Evolutionary conservation across 2,797 vertebrate species (phyloP).

Genomic region (Halcyon badia): DNA sequence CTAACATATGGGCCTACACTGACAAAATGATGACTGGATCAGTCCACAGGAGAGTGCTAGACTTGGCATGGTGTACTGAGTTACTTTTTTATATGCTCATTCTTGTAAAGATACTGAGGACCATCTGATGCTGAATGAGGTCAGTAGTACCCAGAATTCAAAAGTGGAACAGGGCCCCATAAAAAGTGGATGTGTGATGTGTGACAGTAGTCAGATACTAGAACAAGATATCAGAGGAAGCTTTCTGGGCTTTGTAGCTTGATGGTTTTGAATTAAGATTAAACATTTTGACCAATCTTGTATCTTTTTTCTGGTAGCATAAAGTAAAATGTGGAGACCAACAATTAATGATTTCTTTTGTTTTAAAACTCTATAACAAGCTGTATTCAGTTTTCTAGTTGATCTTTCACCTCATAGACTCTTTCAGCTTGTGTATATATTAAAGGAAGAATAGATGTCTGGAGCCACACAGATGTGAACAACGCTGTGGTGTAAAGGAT

Average conservation of each 20-base stretch:
- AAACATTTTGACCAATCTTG: not conserved
- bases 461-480: not conserved
- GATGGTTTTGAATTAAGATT: not conserved
- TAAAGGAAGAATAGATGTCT: not conserved
- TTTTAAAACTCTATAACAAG: not conserved
- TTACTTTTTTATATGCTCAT: not conserved
- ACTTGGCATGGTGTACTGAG: not conserved
- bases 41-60: not conserved
- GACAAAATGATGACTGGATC: not conserved
- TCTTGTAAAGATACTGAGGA: not conserved
- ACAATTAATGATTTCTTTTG: not conserved
- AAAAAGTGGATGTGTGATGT: not conserved
- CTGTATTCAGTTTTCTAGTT: not conserved
- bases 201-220: not conserved
- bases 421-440: not conserved
- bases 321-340: not conserved
- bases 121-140: not conserved
- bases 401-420: not conserved
- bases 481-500: not conserved
- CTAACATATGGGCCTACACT: not conserved
- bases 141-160: not conserved
- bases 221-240: not conserved
- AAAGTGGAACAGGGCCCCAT: not conserved
- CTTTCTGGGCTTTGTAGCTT: not conserved
- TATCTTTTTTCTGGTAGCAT: not conserved